Base-by-base conservation (phyloP, 1,140 invertebrate genomes). In the Drosophila ambigua region DNA sequence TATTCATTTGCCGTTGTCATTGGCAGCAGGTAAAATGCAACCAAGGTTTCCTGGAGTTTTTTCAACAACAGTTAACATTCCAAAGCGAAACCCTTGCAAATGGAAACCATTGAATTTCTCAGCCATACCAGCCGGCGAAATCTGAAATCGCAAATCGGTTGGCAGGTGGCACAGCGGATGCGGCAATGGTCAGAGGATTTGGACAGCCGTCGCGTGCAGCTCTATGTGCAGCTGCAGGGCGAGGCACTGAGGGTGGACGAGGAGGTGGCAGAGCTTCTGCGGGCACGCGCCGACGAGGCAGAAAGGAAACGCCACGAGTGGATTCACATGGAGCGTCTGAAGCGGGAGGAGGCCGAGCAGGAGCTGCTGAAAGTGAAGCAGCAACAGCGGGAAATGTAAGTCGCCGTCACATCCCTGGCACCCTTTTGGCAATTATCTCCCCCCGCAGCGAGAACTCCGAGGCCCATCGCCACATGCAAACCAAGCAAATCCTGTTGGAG, bases 361-460 rank as follows among this genome's bases (percentile, higher is more conserved):
- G 63, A 85, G 24, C 48, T 91, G 7, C 39, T 90, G 4, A 72
- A 83, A 15, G 44, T 73, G 0, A 90, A 90, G 35, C 51, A 60
- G 6, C 58, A 61, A 23, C 89, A 91, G 35, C 67, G 78, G 6
- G 80, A 91, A n/a, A 77, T 91, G 89, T 91, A 62, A 54, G 60
- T 13, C 11, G 1, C 7, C 9, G 3, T 2, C 3, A 11, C 9
- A 4, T 11, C 9, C 9, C 3, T 11, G 2, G 8, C 9, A 11
- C 0, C 3, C 31, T 11, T 35, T 6, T 28, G 26, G 26, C 4
- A 39, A 39, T 39, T 11, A 11, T 4, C 11, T 13, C 0, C 13
- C 1, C 1, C 60, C 67, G 11, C 16, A 90, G 89, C 16, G 83
- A 90, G 59, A 85, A 68, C 45, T 82, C 75, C 0, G 80, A 90